Base-by-base conservation (phyloP, 2,113 vertebrate genomes). In the Antechinus flavipes region DNA sequence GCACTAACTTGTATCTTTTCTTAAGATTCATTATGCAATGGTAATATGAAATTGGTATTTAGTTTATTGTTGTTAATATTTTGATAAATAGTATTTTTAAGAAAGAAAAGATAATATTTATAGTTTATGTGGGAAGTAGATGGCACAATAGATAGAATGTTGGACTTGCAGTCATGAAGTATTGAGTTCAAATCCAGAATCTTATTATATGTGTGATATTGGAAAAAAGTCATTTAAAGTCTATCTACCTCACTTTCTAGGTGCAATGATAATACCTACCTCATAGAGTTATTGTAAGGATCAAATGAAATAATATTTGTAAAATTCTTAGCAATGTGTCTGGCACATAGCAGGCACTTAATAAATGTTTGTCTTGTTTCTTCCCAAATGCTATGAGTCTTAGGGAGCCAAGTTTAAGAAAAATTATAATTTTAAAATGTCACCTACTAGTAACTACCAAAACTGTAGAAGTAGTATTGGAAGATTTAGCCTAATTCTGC, bases 161-260 rank as follows among this genome's bases (percentile, higher is more conserved):
- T 90, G 54, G 61, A 53, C 92, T 56, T 90, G 24, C 42, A 61
- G 96, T 58, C 25, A 52, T 52, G n/a, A 93, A 92, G 76, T 16
- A 42, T 30, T 93, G 30, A 19, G 93, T 97, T 56, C 89, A 94
- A 95, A 94, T 95, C 68, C 94, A 61, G 46, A 25, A 93, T 91
- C 9, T 91, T n/a, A 30, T 53, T 89, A 30, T 68, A 8, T 76
- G 8, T 22, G 16, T 42, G 6, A 42, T 42, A 0, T 14, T n/a
- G 16, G 68, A 84, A 84, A 84, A 84, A 84, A 84, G 16, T 84
- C 0, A 42, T 10, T 68, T 16, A 42, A 22, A 16, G 16, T 84
- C n/a, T 42, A 22, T 23, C n/a, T 84, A 42, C 27, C 11, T 68
- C 58, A 30, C 76, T 46, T 3, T 54, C 25, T 5, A 54, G 49